A percentile compares a stretch with the other conserved stretches of the same genome.
Conservation (phyloP, 2,888 invertebrate species). For the Conus canariensis region DNA sequence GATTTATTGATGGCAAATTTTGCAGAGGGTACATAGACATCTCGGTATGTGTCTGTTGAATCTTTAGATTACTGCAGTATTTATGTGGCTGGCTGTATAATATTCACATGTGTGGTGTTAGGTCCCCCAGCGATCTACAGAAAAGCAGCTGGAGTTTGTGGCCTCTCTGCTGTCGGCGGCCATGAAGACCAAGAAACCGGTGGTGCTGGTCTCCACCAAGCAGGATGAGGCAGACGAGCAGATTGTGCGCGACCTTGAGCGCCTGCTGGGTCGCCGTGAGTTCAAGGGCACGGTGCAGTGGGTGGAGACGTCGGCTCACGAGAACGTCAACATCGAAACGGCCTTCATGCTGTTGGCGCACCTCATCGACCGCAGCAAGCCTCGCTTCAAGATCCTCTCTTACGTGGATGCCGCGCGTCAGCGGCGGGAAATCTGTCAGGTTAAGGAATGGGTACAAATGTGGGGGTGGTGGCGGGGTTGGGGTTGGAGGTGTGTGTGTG, state of each 20-base stretch:
- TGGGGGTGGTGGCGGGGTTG: too few relatives aligned
- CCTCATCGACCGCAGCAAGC: slow-evolving; percentile 93
- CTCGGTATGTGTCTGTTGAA: too few relatives aligned
- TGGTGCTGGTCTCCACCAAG: slow-evolving; percentile 96
- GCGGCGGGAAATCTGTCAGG: slow-evolving; percentile 86
- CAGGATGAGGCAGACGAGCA: slow-evolving; percentile 94
- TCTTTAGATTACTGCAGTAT: too few relatives aligned
- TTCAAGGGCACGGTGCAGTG: slow-evolving; percentile 89
- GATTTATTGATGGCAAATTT: too few relatives aligned
- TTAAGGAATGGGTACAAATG: background rate
- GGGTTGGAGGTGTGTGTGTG: too few relatives aligned
- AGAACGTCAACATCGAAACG: slow-evolving; percentile 96
- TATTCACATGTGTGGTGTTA: background rate
- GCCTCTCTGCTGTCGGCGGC: slow-evolving; percentile 88
- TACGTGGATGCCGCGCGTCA: slow-evolving; percentile 91
- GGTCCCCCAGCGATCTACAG: slow-evolving; percentile 93
- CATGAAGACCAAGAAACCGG: slow-evolving; percentile 95
- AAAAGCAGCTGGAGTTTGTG: slow-evolving; percentile 88
- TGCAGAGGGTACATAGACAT: too few relatives aligned
- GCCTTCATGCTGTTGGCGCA: slow-evolving; percentile 93
- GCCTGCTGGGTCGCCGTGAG: slow-evolving; percentile 92
- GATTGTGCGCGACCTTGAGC: slow-evolving; percentile 87
- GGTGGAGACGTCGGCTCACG: slow-evolving; percentile 96
- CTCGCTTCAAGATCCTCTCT: slow-evolving; percentile 81
- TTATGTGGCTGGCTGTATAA: too few relatives aligned